These are phyloP conservation scores for Melanostoma mellinum DNA, from an alignment of 2,888 invertebrate genomes.

Conservation along the genomic window DNA sequence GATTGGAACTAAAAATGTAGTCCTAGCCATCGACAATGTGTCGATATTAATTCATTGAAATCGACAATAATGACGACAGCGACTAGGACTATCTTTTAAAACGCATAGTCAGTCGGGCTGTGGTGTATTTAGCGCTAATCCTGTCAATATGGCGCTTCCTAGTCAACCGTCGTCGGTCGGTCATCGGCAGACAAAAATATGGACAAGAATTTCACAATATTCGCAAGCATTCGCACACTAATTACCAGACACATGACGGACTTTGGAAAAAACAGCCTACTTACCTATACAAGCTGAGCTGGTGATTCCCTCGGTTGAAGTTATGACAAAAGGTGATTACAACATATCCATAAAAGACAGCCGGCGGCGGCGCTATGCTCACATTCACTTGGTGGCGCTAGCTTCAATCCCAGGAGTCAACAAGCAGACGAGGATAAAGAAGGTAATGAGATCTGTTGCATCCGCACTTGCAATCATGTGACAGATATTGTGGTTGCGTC, in stretches of 20 bases:
- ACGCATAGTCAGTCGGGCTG: constrained; percentile 43
- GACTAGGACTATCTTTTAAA: not conserved
- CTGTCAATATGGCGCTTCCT: constrained; percentile 46
- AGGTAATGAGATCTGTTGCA: constrained; percentile 10
- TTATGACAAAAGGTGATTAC: constrained; percentile 56
- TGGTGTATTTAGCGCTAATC: constrained; percentile 52
- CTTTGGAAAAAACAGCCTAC: constrained; percentile 7
- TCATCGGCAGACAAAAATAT: constrained; percentile 6
- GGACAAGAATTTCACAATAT: constrained; percentile 11
- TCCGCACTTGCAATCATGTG: constrained; percentile 20
- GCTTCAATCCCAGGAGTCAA: constrained; percentile 19
- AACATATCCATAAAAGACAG: constrained; percentile 52
- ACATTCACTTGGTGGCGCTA: constrained; percentile 43
- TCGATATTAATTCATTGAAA: constrained; percentile 10
- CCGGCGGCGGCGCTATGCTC: constrained; percentile 32
- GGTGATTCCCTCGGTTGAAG: constrained; percentile 23
- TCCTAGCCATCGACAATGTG: not conserved
- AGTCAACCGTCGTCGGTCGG: constrained; percentile 44
- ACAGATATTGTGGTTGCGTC: constrained; percentile 67
- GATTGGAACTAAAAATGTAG: constrained; percentile 15
- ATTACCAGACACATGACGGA: constrained; percentile 37
- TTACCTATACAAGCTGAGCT: constrained; percentile 38
- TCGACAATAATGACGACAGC: constrained; percentile 2
- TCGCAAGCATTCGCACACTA: constrained; percentile 61
- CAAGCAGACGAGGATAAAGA: not conserved